phyloP scores from a whole-genome alignment of 2,888 invertebrate species.

The Leptinotarsa rubiginosa region DNA sequence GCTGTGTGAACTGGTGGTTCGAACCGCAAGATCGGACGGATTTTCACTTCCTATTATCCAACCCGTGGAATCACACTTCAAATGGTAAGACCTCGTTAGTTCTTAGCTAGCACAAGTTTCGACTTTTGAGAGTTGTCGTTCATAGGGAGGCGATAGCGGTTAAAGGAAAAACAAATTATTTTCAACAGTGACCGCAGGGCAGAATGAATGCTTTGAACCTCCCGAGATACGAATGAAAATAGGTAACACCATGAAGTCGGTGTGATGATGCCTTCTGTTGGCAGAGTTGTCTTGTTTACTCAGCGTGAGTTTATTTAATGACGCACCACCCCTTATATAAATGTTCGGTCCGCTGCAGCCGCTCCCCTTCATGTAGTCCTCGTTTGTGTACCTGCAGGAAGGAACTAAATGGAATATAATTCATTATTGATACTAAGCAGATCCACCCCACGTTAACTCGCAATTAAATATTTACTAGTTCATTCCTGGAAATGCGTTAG shows the following conservation, averaged over 20 bases:
- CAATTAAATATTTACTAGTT: slow-evolving; percentile 50
- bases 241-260: not conserved
- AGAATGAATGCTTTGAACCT: not conserved
- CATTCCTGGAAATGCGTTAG: slow-evolving; percentile 27
- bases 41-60: too few relatives aligned
- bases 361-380: slow-evolving; percentile 9
- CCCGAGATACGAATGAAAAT: not conserved
- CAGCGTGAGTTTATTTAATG: slow-evolving; percentile 52
- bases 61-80: too few relatives aligned
- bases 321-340: slow-evolving; percentile 45
- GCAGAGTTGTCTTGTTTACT: slow-evolving; percentile 16
- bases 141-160: too few relatives aligned
- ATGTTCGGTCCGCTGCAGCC: slow-evolving; percentile 34
- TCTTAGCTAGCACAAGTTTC: too few relatives aligned
- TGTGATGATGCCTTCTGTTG: not conserved
- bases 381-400: slow-evolving; percentile 52
- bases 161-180: too few relatives aligned
- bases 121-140: too few relatives aligned
- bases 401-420: slow-evolving; percentile 54
- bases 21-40: too few relatives aligned
- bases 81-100: too few relatives aligned
- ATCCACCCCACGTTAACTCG: slow-evolving; percentile 37
- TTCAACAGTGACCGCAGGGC: not conserved
- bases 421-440: slow-evolving; percentile 53
- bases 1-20: too few relatives aligned